Conservation (phyloP, 2,888 invertebrate genomes). For the Orthonevra nobilis region DNA sequence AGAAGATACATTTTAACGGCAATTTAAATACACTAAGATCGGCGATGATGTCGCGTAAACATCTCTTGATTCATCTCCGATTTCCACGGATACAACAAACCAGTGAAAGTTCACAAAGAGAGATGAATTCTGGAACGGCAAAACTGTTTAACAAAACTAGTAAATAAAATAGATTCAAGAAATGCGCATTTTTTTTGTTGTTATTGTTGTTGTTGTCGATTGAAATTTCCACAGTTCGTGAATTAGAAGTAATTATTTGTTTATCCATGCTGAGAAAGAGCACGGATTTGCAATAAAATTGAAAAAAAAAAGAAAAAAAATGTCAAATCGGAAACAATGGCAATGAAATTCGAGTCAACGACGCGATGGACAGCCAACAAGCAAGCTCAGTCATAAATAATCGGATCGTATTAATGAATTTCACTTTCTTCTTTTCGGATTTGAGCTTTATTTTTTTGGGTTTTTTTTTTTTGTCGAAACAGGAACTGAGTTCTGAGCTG, state of each 20-base stretch:
- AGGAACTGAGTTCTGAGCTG: too few species aligned
- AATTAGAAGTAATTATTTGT: constrained; percentile 39
- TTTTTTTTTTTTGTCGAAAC: not conserved
- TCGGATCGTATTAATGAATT: constrained; percentile 5
- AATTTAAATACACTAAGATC: constrained; percentile 23
- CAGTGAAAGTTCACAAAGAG: constrained; percentile 43
- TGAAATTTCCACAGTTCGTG: constrained; percentile 2
- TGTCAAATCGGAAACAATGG: constrained; percentile 18
- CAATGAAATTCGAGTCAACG: not conserved
- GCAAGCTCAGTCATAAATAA: constrained; percentile 11
- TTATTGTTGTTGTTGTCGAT: not conserved
- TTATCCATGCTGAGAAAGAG: constrained; percentile 2
- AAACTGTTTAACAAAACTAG: not conserved
- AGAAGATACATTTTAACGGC: constrained; percentile 37
- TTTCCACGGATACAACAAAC: not conserved
- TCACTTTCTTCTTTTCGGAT: constrained; percentile 32
- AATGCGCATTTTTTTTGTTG: not conserved
- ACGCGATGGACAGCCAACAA: not conserved
- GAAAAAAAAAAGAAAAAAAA: not conserved
- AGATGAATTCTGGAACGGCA: constrained; percentile 28
- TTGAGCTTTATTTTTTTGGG: not conserved
- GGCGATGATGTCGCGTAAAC: constrained; percentile 24
- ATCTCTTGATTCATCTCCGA: constrained; percentile 3
- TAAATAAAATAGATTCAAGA: constrained; percentile 9
- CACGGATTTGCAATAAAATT: constrained; percentile 28